Conservation (phyloP, 1,140 invertebrate genomes). For the Ceratitis capitata region DNA sequence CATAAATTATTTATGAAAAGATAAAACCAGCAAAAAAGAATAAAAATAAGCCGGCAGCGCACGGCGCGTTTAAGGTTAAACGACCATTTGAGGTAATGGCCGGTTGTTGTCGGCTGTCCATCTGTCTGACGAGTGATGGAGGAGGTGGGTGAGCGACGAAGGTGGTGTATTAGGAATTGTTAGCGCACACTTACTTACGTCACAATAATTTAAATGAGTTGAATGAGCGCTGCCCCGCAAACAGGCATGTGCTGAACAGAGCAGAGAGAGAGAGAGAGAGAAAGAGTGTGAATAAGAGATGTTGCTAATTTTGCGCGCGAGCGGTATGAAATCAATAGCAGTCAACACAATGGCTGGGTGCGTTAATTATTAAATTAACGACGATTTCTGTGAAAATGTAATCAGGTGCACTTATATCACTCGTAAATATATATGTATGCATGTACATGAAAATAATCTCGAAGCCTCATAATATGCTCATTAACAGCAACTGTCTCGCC, state of each 20-base stretch:
- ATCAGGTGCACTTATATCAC: neutral
- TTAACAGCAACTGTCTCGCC: neutral
- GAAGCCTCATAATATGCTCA: neutral
- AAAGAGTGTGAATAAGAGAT: no score
- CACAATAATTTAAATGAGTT: neutral
- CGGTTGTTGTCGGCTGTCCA: neutral
- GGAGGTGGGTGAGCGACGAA: neutral
- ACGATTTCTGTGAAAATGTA: neutral
- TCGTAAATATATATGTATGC: neutral
- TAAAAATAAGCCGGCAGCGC: neutral
- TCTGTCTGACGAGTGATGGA: neutral
- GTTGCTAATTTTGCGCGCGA: neutral
- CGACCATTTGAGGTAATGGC: neutral
- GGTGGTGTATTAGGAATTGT: neutral
- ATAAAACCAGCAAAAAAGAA: no score
- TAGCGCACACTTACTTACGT: slow-evolving; percentile 1
- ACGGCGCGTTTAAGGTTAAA: slow-evolving; percentile 16
- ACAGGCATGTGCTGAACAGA: neutral
- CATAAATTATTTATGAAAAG: neutral
- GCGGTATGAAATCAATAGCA: neutral
- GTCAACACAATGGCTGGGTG: neutral
- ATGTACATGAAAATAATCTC: neutral
- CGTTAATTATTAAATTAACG: neutral
- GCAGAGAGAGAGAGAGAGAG: no score
- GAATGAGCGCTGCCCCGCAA: neutral